Conservation (phyloP, 2,113 vertebrate genomes). For the Saccopteryx leptura region DNA sequence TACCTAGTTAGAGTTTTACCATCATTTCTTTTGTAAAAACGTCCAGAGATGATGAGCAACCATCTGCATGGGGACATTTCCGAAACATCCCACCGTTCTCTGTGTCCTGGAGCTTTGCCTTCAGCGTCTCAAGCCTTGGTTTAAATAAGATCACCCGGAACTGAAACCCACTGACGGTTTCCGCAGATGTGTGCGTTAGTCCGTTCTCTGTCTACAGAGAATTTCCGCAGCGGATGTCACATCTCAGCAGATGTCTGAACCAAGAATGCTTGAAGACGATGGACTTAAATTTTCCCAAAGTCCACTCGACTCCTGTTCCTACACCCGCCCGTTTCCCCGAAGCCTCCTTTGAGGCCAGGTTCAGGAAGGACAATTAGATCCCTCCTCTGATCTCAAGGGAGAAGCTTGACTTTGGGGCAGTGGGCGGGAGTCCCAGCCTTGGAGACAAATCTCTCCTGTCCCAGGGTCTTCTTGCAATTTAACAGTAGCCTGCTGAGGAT, state of each 20-base stretch:
- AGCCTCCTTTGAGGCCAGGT: too few species aligned
- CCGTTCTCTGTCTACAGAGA: background rate
- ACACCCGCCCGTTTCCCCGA: background rate
- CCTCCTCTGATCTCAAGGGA: background rate
- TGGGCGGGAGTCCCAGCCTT: background rate
- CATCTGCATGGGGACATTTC: background rate
- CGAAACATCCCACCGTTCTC: background rate
- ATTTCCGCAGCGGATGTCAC: background rate
- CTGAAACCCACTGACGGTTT: background rate
- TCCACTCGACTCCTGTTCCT: rapidly evolving
- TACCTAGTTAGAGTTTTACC: background rate
- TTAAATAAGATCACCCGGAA: background rate
- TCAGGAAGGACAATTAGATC: background rate
- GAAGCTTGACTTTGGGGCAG: background rate
- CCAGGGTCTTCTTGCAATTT: background rate
- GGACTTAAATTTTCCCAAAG: background rate
- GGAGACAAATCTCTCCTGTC: background rate
- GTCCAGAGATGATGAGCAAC: background rate
- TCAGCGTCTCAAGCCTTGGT: background rate
- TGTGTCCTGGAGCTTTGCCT: background rate
- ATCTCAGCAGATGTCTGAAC: background rate
- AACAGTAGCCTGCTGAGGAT: background rate
- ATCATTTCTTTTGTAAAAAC: background rate
- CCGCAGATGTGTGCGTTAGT: background rate
- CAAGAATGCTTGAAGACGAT: background rate